Evolutionary conservation across 1,140 invertebrate genomes (phyloP).

Genomic region (Copidosoma floridanum): DNA sequence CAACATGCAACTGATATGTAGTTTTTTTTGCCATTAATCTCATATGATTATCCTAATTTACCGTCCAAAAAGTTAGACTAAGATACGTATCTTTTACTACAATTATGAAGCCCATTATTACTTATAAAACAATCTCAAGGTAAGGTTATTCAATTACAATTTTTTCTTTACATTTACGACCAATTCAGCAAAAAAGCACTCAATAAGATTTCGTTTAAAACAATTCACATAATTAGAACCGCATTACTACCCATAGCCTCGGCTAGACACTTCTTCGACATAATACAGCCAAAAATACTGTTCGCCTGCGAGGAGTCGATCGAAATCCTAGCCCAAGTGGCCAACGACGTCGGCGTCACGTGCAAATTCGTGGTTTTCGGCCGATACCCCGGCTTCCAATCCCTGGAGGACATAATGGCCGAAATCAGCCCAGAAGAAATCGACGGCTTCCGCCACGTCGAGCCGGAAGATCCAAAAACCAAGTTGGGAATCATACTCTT

Average conservation of each 20-base stretch:
- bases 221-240: too few species aligned
- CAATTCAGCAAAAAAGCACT: too few species aligned
- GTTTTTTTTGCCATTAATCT: too few species aligned
- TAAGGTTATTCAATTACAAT: too few species aligned
- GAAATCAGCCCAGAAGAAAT: not conserved
- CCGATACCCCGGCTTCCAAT: not conserved
- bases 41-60: too few species aligned
- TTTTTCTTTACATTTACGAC: too few species aligned
- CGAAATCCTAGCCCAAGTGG: not conserved
- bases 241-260: not conserved
- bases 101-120: too few species aligned
- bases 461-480: not conserved
- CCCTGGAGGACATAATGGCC: conserved; percentile 6
- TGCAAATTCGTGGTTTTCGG: conserved; percentile 3
- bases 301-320: conserved; percentile 7
- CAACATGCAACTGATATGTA: too few species aligned
- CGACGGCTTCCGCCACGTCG: not conserved
- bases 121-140: too few species aligned
- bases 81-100: too few species aligned
- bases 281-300: conserved; percentile 15
- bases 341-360: not conserved
- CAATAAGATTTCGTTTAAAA: too few species aligned
- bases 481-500: conserved; percentile 3
- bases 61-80: too few species aligned
- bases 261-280: conserved; percentile 2